Evolutionary conservation across 2,113 vertebrate genomes (phyloP), one percentile per base, ranked within the genome.

Genomic region (Crotophaga sulcirostris): DNA sequence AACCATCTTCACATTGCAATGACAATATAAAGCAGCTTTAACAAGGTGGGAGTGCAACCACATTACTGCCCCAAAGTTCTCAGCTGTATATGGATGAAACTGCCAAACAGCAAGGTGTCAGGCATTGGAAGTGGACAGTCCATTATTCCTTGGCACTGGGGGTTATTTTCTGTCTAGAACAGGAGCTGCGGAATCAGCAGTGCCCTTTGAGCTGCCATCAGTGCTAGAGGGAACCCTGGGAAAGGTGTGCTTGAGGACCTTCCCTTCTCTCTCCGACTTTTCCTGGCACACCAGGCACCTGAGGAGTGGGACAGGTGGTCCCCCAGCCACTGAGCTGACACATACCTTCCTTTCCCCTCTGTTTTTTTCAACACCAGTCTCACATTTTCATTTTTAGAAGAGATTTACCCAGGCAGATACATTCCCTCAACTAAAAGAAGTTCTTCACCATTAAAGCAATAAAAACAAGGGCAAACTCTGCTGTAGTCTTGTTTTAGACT

Each of bases 261-360:
- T 52, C 24, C 23, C 26, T 64, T 52, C 66, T 20, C 11, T 1
- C 6, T 28, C 17, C 3, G 9, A 52, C 36, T 6, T 3, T 0
- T 44, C 34, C 42, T 3, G 2, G 23, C 26, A 31, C 1, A 0
- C 19, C 0, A 1, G 29, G 21, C 47, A 62, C 33, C 29, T 10
- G 33, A 60, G 34, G 16, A 75, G 13, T 21, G 14, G 19, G 15
- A 34, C 38, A 77, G 23, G 19, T 13, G 8, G 55, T 9, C 23
- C 31, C 51, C 29, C 56, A 83, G 51, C 4, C 64, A 38, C 33
- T 1, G 2, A 13, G 4, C 7, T 13, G 11, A 20, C 31, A 21
- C 1, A 2, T 1, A 10, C 23, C 13, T 88, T 45, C 16, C 9
- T 8, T 14, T n/a, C 51, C 8, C 31, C 49, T 59, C 40, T 34